Evolutionary conservation across 2,113 vertebrate genomes (phyloP), one percentile per base, ranked within the genome.

Genomic region (Vombatus ursinus): DNA sequence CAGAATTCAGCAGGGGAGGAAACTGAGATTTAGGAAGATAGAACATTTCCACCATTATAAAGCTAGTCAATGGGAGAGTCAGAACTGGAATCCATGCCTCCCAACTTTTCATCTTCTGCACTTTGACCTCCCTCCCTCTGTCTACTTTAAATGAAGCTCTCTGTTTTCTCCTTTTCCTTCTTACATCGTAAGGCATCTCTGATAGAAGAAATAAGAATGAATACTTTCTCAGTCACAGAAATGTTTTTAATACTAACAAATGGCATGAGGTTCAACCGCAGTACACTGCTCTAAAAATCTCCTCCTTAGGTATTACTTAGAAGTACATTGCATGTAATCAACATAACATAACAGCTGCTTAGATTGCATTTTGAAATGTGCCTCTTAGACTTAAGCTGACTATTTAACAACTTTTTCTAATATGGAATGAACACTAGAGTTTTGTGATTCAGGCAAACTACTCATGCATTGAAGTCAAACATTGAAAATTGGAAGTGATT

Each of bases 401-500:
- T 44, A 92, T 47, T 44, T 6, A 89, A 47, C 4, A 44, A 12
- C 61, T 92, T 93, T 96, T 92, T 28, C 54, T 96, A 48, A 47
- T 91, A 51, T 11, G 7, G 91, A 47, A 28, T 92, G 52, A 96
- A 54, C 2, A 9, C 8, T 26, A 53, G 51, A 93, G 19, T 94
- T 92, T 90, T 92, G 50, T 93, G 14, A 95, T 90, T 53, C 37
- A 84, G 47, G 89, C 50, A 91, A 94, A 89, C 48, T 90, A 92
- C 84, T 94, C 47, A 77, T 93, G 19, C 12, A 51, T 48, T n/a
- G 37, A 77, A n/a, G 14, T 77, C 61, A 94, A 10, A 3, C 6
- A 49, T 95, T 84, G 94, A 94, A 95, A 91, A 2, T 96, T 16
- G 94, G 77, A 95, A 93, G 84, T 61, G 51, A 91, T 91, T 11